Evolutionary conservation across 2,797 vertebrate genomes (phyloP).

Genomic region (Bucorvus abyssinicus): DNA sequence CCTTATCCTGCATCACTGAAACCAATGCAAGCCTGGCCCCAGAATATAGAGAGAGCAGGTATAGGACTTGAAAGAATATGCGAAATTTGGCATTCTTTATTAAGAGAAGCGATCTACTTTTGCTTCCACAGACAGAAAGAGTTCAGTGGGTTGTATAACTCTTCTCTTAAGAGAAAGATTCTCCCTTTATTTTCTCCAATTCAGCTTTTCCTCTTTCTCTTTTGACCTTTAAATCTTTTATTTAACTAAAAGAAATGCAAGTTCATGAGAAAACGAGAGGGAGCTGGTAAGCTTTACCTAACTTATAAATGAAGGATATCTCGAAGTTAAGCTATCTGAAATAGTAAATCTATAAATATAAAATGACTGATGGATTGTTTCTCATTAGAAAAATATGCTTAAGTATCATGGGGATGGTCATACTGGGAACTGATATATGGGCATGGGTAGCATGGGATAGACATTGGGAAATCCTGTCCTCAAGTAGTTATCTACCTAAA

Average conservation of each 20-base stretch:
- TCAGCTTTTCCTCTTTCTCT: not conserved
- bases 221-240: not conserved
- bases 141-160: not conserved
- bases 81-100: not conserved
- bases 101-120: slow-evolving; percentile 6
- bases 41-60: not conserved
- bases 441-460: not conserved
- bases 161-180: not conserved
- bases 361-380: not conserved
- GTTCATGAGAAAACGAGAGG: not conserved
- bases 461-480: not conserved
- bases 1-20: not conserved
- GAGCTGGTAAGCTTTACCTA: not conserved
- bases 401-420: not conserved
- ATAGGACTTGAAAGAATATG: not conserved
- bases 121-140: not conserved
- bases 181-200: slow-evolving; percentile 1
- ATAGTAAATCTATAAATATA: not conserved
- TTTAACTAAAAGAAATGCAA: not conserved
- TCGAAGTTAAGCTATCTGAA: not conserved
- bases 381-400: not conserved
- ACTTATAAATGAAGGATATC: not conserved
- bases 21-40: not conserved
- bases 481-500: not conserved
- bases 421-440: not conserved